Evolutionary conservation across 2,888 invertebrate genomes (phyloP), one percentile per base, ranked within the genome.

Genomic region (Sarcophaga carnaria): DNA sequence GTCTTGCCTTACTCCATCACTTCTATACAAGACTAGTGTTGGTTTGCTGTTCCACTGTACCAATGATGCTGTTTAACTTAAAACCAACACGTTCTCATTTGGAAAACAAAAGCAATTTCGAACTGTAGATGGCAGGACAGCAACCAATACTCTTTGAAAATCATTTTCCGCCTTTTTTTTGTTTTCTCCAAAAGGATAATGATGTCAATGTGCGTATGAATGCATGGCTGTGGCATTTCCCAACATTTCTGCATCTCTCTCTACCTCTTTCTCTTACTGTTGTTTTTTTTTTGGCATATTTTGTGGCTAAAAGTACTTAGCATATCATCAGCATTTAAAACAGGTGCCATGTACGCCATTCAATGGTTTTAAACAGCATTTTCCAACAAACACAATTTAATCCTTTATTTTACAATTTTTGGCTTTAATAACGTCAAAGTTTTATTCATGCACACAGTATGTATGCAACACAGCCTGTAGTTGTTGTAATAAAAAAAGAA

Each of bases 291-390:
- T 77, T 62, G 10, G 12, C 62, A 78, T 67, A 63, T 79, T 79
- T 78, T 79, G 78, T 83, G 83, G 83, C 74, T 64, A 20, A 79
- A 79, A 75, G 74, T 88, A 87, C 86, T 89, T 88, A 86, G 89
- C 89, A 88, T 89, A 86, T 79, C 87, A 88, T 88, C 87, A 86
- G 77, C 85, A 88, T 88, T 89, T 84, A 83, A 85, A 87, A 77
- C 88, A 88, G 88, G 89, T 88, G 83, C 76, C 79, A 82, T 66
- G 69, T 75, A 64, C 47, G 37, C 47, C 45, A 83, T 80, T 74
- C 47, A 83, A 86, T 83, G 74, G 83, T 75, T 86, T 86, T 72
- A 69, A 86, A 69, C 80, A 80, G 69, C 77, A 74, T 64, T 80
- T 86, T 83, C 78, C 59, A 66, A 37, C 37, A 10, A 77, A 80